Conservation (phyloP, 2,888 invertebrate genomes). For the Sceliomorpha sp. region DNA sequence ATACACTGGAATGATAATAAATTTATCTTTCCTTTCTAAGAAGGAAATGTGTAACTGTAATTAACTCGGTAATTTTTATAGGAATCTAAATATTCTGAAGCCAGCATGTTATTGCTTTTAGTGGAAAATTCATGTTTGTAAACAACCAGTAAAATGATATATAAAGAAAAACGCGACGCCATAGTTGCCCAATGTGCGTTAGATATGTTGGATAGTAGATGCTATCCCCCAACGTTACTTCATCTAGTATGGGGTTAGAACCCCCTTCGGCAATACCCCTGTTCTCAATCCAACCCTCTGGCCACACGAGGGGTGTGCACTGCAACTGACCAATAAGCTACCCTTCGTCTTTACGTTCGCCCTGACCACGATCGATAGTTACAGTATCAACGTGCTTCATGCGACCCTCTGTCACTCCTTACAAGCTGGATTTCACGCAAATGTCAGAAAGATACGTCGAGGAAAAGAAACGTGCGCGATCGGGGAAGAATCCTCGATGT, state of each 20-base stretch:
- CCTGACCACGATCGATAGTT: conserved; percentile 71
- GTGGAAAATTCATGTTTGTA: no score
- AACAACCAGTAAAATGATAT: no score
- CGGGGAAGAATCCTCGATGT: no score
- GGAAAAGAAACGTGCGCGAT: no score
- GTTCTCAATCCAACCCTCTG: conserved; percentile 64
- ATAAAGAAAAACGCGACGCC: conserved; percentile 48
- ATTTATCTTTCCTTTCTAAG: no score
- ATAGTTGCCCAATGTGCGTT: conserved; percentile 69
- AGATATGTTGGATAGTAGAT: conserved; percentile 50
- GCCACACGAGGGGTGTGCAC: conserved; percentile 68
- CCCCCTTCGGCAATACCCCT: conserved; percentile 64
- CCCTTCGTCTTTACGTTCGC: conserved; percentile 66
- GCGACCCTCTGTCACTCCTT: conserved; percentile 52
- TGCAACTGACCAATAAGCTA: conserved; percentile 78
- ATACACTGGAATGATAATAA: no score
- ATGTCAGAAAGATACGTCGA: conserved; percentile 29
- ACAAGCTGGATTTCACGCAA: conserved; percentile 45
- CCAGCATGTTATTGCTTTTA: no score
- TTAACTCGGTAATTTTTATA: no score
- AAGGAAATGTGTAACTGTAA: no score
- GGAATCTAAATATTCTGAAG: no score
- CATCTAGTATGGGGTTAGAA: conserved; percentile 64
- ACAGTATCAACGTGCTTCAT: conserved; percentile 61
- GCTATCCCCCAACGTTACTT: conserved; percentile 59